Base-by-base conservation (phyloP, 2,797 vertebrate species). In the Squalus acanthias region DNA sequence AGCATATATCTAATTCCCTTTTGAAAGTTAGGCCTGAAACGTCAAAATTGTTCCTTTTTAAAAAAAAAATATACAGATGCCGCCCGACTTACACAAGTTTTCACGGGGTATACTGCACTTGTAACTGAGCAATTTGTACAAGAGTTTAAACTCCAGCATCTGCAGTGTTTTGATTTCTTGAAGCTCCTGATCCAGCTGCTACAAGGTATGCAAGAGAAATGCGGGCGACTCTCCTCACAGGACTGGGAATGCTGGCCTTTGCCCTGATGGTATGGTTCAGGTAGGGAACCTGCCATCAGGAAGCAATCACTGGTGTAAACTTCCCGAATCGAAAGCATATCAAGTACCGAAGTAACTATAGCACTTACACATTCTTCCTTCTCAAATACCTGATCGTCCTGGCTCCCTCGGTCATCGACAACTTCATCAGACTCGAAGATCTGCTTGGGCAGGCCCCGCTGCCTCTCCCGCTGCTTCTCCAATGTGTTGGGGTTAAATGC, bases 371-470 rank as follows among this genome's bases (percentile, higher is more conserved):
- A 85, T 50, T 9, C 82, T 46, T 85, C 39, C 82, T 92, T 92
- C 89, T n/a, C 29, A 92, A 65, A n/a, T 97, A 98, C 98, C 98
- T 98, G 98, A 85, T 99, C 98, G 0, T 99, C 98, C 0, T 98
- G 98, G 85, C 96, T 82, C 0, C 96, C 95, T 63, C 97, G 98
- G 95, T 99, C 99, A 0, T 98, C 97, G 0, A 97, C 97, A 7
- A 97, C 97, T 96, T 98, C 97, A 0, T 99, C 99, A 97, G 99
- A 98, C 96, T 99, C 99, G 96, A 98, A 99, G 96, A 98, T 98
- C 97, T 99, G 99, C 97, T 98, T 98, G 96, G 97, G 92, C 89
- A 99, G 98, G 0, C 98, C 98, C 94, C 97, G 98, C 97, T 99
- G 99, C 46, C 98, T 98, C 96, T 99, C 98, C 20, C 98, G 97